Conservation (phyloP, 2,113 vertebrate genomes). For the Polypterus senegalus region DNA sequence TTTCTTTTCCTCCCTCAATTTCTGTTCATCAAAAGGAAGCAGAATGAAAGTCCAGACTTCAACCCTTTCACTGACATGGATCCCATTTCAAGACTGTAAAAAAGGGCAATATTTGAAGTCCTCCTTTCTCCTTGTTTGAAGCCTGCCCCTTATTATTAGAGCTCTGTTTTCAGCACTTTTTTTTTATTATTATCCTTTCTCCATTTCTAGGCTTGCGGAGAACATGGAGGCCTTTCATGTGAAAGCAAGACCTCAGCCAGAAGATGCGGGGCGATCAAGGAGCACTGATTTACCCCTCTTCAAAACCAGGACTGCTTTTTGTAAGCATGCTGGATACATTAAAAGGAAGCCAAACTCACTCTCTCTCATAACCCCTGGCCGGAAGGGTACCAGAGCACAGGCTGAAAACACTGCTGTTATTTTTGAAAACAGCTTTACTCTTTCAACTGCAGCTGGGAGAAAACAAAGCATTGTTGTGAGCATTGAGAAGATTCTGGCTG, state of each 20-base stretch:
- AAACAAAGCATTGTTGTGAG: not conserved
- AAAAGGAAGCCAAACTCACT: not conserved
- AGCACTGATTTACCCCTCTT: slow-evolving; percentile 44
- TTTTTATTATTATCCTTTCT: slow-evolving; percentile 25
- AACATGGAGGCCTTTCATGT: slow-evolving; percentile 74
- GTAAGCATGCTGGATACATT: slow-evolving; percentile 17
- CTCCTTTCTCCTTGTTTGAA: slow-evolving; percentile 65
- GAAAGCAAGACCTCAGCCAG: slow-evolving; percentile 39
- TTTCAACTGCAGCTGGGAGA: slow-evolving; percentile 2
- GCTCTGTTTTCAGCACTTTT: slow-evolving; percentile 56
- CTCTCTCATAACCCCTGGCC: not conserved
- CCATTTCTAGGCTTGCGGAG: slow-evolving; percentile 67
- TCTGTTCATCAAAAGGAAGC: slow-evolving; percentile 88
- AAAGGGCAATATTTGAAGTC: slow-evolving; percentile 75
- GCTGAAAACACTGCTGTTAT: not conserved
- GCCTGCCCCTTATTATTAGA: slow-evolving; percentile 75
- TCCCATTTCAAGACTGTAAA: slow-evolving; percentile 13
- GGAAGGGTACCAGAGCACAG: not conserved
- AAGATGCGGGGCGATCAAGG: slow-evolving; percentile 37
- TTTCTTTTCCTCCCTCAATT: slow-evolving; percentile 71
- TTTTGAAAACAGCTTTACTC: not conserved
- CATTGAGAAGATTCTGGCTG: too few species aligned
- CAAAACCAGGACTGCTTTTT: slow-evolving; percentile 33
- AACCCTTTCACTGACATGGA: slow-evolving; percentile 32
- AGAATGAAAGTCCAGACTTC: slow-evolving; percentile 69